Percentiles rank a stretch among this genome's conserved stretches.
These are phyloP conservation scores for Parnassius glacialis DNA, from an alignment of 2,888 invertebrate species.

Conservation along the genomic window DNA sequence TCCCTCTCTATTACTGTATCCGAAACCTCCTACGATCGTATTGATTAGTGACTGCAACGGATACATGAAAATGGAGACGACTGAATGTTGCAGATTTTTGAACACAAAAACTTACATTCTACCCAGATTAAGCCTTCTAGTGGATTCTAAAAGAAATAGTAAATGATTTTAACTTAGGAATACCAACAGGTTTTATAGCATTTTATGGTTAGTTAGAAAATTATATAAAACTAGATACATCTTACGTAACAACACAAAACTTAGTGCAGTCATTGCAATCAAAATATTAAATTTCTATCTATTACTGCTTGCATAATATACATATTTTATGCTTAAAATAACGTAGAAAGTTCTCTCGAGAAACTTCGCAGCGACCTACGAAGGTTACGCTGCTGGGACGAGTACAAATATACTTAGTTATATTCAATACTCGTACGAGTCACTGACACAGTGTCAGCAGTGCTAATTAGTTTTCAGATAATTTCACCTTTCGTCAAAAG, in stretches of 20 bases:
- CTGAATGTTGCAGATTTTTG: too few species aligned
- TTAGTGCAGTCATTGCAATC: conserved; percentile 2
- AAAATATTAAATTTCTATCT: conserved; percentile 18
- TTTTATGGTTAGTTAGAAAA: too few species aligned
- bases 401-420: conserved; percentile 56
- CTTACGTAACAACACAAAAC: conserved; percentile 7
- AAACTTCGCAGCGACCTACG: conserved; percentile 78
- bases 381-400: conserved; percentile 65
- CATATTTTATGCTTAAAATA: conserved; percentile 67
- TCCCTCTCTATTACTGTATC: neutral
- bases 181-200: too few species aligned
- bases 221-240: neutral
- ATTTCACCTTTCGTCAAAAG: too few species aligned
- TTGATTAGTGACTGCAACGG: conserved; percentile 18
- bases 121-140: too few species aligned
- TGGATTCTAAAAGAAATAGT: neutral
- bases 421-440: conserved; percentile 41
- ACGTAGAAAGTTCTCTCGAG: conserved; percentile 67
- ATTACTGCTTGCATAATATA: conserved; percentile 33
- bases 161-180: too few species aligned
- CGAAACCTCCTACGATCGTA: conserved; percentile 11
- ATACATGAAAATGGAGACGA: neutral
- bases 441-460: conserved; percentile 6
- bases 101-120: too few species aligned
- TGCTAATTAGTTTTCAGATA: too few species aligned